Evolutionary conservation across 2,888 invertebrate species (phyloP), one percentile per base, ranked within the genome.

Genomic region (Eueremaeus valkanovi): DNA sequence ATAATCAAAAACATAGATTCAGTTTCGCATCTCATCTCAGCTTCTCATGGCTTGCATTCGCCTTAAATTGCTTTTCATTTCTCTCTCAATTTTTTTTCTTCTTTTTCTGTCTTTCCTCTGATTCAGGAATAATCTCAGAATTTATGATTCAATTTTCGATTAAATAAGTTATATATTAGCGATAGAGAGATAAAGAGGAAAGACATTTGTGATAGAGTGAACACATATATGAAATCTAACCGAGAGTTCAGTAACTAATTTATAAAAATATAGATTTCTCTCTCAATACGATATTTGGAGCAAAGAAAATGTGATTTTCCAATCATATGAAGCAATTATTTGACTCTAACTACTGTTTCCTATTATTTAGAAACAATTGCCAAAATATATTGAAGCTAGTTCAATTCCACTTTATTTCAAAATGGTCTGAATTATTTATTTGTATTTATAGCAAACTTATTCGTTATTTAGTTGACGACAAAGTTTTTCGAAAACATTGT

Each of bases 121-220:
- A 45, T 45, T 51, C n/a, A 51, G 6, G 45, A 51, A 51, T 51
- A 51, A n/a, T 51, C 51, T 51, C n/a, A 51, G 51, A 51, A 51
- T 51, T 51, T 51, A 51, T 51, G n/a, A 51, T 21, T 51, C 51
- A n/a, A 51, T 51, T 21, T 51, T 5, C 16, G 51, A 51, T 51
- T 18, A 11, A 21, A n/a, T 2, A 3, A 8, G 16, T n/a, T 51
- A 51, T 51, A 21, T 8, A 21, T n/a, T 21, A 51, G 6, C n/a
- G 21, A 51, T 21, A 21, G n/a, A 21, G 21, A 8, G 21, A 51
- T 21, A 21, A 21, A 51, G 8, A 51, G 51, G 51, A 51, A 51
- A 51, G n/a, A 8, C 21, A 51, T 51, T 51, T n/a, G 8, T 21
- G 51, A 51, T 51, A 51, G n/a, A n/a, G 21, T 8, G 21, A 21